Percentiles rank a stretch among this genome's conserved stretches.
phyloP scores from a whole-genome alignment of 30 jellyfish, hydroid and myxozoan genomes.

The Turritopsis dohrnii region DNA sequence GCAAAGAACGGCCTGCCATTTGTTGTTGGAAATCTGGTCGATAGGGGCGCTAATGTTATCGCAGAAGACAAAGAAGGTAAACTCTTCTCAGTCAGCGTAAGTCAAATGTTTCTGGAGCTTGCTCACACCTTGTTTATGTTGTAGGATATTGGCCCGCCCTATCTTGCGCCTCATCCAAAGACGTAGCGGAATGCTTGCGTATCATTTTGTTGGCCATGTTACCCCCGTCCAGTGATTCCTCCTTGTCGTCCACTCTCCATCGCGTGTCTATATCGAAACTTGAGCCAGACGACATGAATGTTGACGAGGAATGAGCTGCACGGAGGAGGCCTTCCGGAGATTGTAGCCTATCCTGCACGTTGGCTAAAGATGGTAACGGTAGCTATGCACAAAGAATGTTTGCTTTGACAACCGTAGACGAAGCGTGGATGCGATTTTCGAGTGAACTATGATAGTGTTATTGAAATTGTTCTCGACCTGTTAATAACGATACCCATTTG shows the following conservation, averaged over 20 bases:
- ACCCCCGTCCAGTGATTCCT: conserved; percentile 29
- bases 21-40: conserved; percentile 61
- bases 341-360: neutral
- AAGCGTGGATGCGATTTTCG: neutral
- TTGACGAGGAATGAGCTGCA: conserved; percentile 1
- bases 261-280: conserved; percentile 29
- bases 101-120: neutral
- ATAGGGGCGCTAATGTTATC: conserved; percentile 70
- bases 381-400: neutral
- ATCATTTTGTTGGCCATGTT: conserved; percentile 65
- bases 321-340: neutral
- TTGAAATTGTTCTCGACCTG: too few species aligned
- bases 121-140: neutral
- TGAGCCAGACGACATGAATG: conserved; percentile 27
- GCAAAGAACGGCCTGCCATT: conserved; percentile 65
- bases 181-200: conserved; percentile 67
- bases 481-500: too few species aligned
- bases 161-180: conserved; percentile 69
- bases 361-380: neutral
- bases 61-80: conserved; percentile 65
- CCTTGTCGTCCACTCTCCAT: conserved; percentile 9
- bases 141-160: conserved; percentile 65
- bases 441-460: neutral
- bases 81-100: too few species aligned
- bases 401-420: neutral